These are phyloP conservation scores for Antechinus flavipes DNA, from an alignment of 2,113 vertebrate genomes.

Conservation along the genomic window DNA sequence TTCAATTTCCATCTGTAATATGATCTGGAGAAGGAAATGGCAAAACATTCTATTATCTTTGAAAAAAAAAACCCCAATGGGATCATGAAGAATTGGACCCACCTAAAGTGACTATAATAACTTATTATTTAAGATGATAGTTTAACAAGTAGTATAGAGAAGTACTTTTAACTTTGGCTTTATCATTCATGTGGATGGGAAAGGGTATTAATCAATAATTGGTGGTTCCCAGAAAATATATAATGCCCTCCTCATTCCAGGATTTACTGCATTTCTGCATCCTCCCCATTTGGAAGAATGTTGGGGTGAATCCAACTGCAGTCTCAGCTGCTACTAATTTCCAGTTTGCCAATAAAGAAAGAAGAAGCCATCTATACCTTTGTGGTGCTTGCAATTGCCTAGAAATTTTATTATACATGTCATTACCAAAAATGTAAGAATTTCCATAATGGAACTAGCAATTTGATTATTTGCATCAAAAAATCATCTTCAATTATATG, in stretches of 20 bases:
- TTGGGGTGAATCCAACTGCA: slow-evolving; percentile 58
- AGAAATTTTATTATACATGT: slow-evolving; percentile 19
- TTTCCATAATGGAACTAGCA: slow-evolving; percentile 15
- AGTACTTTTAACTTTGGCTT: background rate
- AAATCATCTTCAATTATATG: slow-evolving; percentile 54
- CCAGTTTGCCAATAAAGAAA: slow-evolving; percentile 51
- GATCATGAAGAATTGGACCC: too few relatives aligned
- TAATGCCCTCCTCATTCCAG: slow-evolving; percentile 24
- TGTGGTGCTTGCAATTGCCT: background rate
- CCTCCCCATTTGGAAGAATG: slow-evolving; percentile 33
- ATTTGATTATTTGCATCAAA: slow-evolving; percentile 24
- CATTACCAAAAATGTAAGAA: slow-evolving; percentile 27
- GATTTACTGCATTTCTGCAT: slow-evolving; percentile 25
- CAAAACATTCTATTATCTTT: too few relatives aligned
- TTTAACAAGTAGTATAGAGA: too few relatives aligned
- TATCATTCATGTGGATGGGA: background rate
- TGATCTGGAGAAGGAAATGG: too few relatives aligned
- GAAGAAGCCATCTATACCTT: slow-evolving; percentile 53
- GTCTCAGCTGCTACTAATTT: slow-evolving; percentile 68
- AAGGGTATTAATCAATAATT: accelerated
- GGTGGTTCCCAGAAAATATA: too few relatives aligned
- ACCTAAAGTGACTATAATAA: too few relatives aligned
- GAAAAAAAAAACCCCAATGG: too few relatives aligned
- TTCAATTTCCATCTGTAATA: too few relatives aligned
- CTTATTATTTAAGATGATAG: too few relatives aligned